These are phyloP conservation scores for Brenthis daphne DNA, from an alignment of 2,888 invertebrate genomes.

Conservation along the genomic window DNA sequence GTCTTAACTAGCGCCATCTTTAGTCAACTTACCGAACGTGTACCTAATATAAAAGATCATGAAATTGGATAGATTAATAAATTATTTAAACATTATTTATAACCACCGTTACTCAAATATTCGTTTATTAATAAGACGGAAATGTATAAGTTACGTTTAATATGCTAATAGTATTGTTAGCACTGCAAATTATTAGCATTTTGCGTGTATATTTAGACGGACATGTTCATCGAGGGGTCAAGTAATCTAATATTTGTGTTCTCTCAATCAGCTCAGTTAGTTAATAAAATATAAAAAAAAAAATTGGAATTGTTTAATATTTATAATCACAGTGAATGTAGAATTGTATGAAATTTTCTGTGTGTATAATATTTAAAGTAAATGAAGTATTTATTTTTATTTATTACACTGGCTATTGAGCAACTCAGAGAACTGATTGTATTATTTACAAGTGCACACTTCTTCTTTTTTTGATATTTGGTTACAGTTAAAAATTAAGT, in stretches of 20 bases:
- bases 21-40: too few species aligned
- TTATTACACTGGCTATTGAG: not conserved
- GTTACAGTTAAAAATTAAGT: constrained; percentile 4
- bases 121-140: too few species aligned
- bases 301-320: constrained; percentile 20
- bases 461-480: not conserved
- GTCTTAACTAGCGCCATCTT: not conserved
- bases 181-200: not conserved
- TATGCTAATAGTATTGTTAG: too few species aligned
- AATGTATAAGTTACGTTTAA: too few species aligned
- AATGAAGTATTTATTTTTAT: not conserved
- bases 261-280: constrained; percentile 15
- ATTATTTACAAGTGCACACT: not conserved
- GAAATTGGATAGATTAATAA: too few species aligned
- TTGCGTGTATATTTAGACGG: not conserved
- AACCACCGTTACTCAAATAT: too few species aligned
- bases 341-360: constrained; percentile 7
- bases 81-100: too few species aligned
- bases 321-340: constrained; percentile 8
- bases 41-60: too few species aligned
- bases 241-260: constrained; percentile 8
- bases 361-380: constrained; percentile 4
- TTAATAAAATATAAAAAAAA: constrained; percentile 1
- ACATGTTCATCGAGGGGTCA: not conserved
- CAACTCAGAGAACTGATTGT: not conserved